A percentile compares a stretch with the other conserved stretches of the same genome.
Evolutionary conservation across 2,113 vertebrate genomes (phyloP).

Genomic region (Hyla sarda): DNA sequence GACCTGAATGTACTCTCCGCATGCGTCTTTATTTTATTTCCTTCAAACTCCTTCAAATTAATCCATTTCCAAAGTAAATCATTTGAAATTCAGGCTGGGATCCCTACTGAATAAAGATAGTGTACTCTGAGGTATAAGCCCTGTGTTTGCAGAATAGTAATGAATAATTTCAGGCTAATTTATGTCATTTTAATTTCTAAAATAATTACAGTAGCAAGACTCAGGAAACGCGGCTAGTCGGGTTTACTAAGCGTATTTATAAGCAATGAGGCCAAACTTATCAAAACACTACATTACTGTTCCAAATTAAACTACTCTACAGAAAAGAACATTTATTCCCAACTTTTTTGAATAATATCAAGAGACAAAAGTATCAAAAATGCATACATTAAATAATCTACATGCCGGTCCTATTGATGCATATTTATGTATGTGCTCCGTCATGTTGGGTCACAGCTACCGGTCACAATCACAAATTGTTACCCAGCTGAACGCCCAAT

Average conservation of each 20-base stretch:
- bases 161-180: neutral
- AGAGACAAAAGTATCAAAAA: slow-evolving; percentile 40
- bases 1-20: neutral
- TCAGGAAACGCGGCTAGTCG: slow-evolving; percentile 20
- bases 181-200: slow-evolving; percentile 6
- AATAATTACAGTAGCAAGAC: slow-evolving; percentile 20
- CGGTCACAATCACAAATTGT: slow-evolving; percentile 21
- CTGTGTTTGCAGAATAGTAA: neutral
- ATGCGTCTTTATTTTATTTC: neutral
- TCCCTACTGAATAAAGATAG: slow-evolving; percentile 20
- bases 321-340: slow-evolving; percentile 23
- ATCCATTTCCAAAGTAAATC: neutral
- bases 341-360: slow-evolving; percentile 38
- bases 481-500: neutral
- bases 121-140: neutral
- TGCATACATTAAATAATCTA: slow-evolving; percentile 1
- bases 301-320: neutral
- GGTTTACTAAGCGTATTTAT: slow-evolving; percentile 5
- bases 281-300: slow-evolving; percentile 25
- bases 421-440: slow-evolving; percentile 23
- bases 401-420: slow-evolving; percentile 15
- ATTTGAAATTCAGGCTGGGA: neutral
- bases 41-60: neutral
- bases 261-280: slow-evolving; percentile 8
- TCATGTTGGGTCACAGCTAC: slow-evolving; percentile 26